These are phyloP conservation scores for Pseudorectes ferrugineus DNA, from an alignment of 2,113 vertebrate genomes.

Conservation along the genomic window DNA sequence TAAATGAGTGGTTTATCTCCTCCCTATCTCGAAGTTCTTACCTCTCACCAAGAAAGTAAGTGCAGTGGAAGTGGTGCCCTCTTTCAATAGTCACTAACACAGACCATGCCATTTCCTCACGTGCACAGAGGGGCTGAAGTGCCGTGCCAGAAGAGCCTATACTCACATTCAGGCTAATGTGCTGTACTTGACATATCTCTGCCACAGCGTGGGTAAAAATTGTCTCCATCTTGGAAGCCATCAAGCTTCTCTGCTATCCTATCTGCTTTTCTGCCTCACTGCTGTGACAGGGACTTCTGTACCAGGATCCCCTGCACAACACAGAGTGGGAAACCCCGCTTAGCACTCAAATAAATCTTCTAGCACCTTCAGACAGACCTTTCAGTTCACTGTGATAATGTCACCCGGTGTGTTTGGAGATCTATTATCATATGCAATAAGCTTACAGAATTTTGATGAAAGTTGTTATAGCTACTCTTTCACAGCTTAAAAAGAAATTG, in stretches of 20 bases:
- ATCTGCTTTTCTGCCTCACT: background rate
- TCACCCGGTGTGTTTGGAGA: background rate
- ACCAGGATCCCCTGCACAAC: background rate
- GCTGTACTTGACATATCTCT: background rate
- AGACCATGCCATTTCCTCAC: background rate
- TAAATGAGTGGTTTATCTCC: background rate
- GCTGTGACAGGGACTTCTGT: background rate
- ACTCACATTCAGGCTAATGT: background rate
- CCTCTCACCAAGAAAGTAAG: background rate
- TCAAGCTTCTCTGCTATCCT: background rate
- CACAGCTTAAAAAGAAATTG: background rate
- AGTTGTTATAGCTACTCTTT: background rate
- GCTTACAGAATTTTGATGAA: background rate
- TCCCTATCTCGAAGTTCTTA: background rate
- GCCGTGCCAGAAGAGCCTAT: background rate
- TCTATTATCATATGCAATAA: background rate
- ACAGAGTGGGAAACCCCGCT: background rate
- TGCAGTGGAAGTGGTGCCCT: background rate
- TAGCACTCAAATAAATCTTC: background rate
- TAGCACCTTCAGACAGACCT: background rate
- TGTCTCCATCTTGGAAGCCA: background rate
- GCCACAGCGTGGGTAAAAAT: background rate
- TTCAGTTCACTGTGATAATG: background rate
- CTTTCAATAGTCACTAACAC: background rate
- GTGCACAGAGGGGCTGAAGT: background rate